Evolutionary conservation across 2,797 vertebrate species (phyloP), one percentile per base, ranked within the genome.

Genomic region (Manis crassicaudata): DNA sequence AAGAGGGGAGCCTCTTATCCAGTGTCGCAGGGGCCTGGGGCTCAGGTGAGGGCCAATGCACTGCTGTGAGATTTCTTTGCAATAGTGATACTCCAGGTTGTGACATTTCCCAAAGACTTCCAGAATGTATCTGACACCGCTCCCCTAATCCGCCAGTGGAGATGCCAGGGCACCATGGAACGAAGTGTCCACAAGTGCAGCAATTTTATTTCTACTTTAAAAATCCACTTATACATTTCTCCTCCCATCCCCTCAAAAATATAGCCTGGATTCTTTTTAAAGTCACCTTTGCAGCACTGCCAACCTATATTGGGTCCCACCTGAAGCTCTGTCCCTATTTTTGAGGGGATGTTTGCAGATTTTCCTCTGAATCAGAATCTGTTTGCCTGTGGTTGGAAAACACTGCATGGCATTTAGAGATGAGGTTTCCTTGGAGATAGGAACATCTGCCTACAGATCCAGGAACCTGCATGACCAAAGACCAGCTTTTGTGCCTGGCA

Each of bases 361-460:
- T 92, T 68, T 70, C 68, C 60, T 86, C 46, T 1, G 23, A 81
- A 17, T 62, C 54, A 0, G 54, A 84, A 43, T 50, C 67, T 27
- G 63, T 91, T 80, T 73, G 77, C 52, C 37, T 32, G 65, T n/a
- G 79, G 70, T 70, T 54, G 67, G 84, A 80, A 93, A 96, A 91
- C 29, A 14, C 63, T 1, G 62, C 0, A 2, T 60, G 68, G 88
- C 90, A 79, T 93, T 95, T 77, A 50, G 76, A 92, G 90, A 92
- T 81, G 80, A 0, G 0, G 95, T 96, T 96, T 90, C 95, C 94
- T 81, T 95, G 96, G 92, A 87, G 88, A 97, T 87, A 37, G 83
- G 10, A 60, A 35, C 76, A 58, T 93, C 76, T 68, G 63, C 70
- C 50, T 16, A 62, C 67, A 25, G 70, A 81, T 68, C 96, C 18